Evolutionary conservation across 2,888 invertebrate genomes (phyloP), one percentile per base, ranked within the genome.

Genomic region (Latrodectus elegans): DNA sequence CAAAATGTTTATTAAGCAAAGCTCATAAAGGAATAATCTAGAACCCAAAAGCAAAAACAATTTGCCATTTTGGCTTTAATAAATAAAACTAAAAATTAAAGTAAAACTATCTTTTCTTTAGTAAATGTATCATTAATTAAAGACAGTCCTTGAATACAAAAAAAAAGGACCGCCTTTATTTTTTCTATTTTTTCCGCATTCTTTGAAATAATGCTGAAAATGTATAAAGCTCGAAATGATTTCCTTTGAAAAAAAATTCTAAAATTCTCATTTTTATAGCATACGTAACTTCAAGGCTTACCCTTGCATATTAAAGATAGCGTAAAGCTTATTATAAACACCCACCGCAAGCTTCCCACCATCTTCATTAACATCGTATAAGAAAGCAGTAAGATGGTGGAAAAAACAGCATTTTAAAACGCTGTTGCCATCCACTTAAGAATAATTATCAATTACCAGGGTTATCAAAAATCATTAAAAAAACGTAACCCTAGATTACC

Each of bases 391-490:
- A n/a, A 14, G 12, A 51, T 22, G 26, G 14, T 51, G 17, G 38
- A 22, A 75, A 68, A 68, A 38, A 65, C 70, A 74, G 53, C 64
- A 51, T 70, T 76, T 65, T 51, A 80, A 74, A 75, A 55, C 68
- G 49, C 60, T n/a, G 82, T 74, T 65, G 55, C 74, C 68, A 52
- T 52, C 70, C 70, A 75, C 82, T 82, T 75, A 82, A 82, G 60
- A 82, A 53, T 82, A 82, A 82, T 82, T 82, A 82, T 82, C 82
- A 82, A 82, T 82, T 82, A 82, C 82, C 75, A 14, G 22, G 82
- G 75, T 82, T 82, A 82, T 82, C 82, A 82, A 75, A 82, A 82
- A 82, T 82, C 82, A 75, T 82, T 82, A 82, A 82, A 82, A 82
- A 82, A 51, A n/a, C n/a, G 82, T 75, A 82, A 82, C 82, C 75